Conservation (phyloP, 2,797 vertebrate genomes). For the Microtus obscurus region DNA sequence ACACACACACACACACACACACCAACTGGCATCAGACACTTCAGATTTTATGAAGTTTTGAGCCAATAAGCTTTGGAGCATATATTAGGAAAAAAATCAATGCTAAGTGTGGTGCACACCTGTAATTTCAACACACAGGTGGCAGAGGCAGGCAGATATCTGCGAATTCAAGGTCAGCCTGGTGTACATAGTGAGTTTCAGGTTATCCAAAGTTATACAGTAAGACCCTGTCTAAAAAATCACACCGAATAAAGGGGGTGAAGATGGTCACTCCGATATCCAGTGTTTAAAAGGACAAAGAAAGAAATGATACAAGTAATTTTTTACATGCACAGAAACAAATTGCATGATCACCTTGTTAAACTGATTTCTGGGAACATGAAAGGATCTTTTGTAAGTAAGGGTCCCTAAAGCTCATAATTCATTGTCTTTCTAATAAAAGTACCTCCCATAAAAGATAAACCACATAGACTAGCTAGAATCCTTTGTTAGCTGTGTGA, state of each 20-base stretch:
- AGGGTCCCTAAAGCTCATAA: not conserved
- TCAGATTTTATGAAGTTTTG: not conserved
- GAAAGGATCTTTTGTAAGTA: not conserved
- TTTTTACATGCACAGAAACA: not conserved
- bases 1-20: too few species aligned
- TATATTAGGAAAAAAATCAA: not conserved
- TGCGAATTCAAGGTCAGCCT: not conserved
- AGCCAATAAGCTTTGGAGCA: not conserved
- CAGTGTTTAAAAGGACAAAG: not conserved
- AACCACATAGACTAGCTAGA: not conserved
- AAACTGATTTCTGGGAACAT: not conserved
- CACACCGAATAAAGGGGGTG: not conserved
- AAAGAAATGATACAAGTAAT: not conserved
- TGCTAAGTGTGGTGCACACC: not conserved
- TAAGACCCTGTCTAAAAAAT: not conserved
- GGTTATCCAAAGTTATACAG: not conserved
- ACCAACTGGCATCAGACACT: not conserved
- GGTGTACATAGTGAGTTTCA: not conserved
- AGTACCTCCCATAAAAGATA: not conserved
- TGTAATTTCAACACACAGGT: not conserved
- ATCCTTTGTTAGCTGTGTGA: conserved; percentile 11
- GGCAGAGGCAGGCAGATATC: not conserved
- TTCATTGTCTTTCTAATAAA: not conserved
- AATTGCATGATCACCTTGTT: not conserved
- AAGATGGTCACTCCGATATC: too few species aligned